Conservation (phyloP, 2,888 invertebrate genomes). For the Diogma glabrata region DNA sequence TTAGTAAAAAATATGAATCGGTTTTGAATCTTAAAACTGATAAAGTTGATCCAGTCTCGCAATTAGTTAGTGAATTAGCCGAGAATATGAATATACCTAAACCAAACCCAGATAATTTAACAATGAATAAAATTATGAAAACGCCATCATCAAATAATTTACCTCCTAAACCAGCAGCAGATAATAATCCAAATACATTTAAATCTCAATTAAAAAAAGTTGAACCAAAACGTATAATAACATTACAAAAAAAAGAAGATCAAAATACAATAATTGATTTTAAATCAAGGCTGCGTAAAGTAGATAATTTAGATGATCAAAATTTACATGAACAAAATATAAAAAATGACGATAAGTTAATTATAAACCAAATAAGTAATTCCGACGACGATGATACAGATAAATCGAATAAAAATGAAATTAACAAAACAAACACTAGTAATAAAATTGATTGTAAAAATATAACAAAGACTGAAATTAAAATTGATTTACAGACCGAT, state of each 20-base stretch:
- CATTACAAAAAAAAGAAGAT: slow-evolving; percentile 43
- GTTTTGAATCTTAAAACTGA: too few species aligned
- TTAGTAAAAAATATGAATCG: too few species aligned
- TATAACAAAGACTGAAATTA: slow-evolving; percentile 37
- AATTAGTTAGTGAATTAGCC: slow-evolving; percentile 72
- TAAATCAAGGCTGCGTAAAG: slow-evolving; percentile 72
- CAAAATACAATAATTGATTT: slow-evolving; percentile 64
- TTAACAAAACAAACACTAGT: slow-evolving; percentile 11
- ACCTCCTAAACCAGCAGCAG: slow-evolving; percentile 23
- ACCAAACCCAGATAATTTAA: slow-evolving; percentile 21
- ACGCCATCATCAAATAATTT: slow-evolving; percentile 18
- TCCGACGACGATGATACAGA: slow-evolving; percentile 3
- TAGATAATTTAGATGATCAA: slow-evolving; percentile 43
- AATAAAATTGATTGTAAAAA: slow-evolving; percentile 1
- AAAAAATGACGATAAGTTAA: slow-evolving; percentile 14
- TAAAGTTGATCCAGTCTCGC: slow-evolving; percentile 59
- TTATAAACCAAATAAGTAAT: too few species aligned
- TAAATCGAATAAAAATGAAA: slow-evolving; percentile 13
- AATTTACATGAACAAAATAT: slow-evolving; percentile 20
- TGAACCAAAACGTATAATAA: slow-evolving; percentile 47
- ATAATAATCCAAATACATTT: slow-evolving; percentile 40
- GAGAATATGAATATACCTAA: slow-evolving; percentile 63
- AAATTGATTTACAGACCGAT: slow-evolving; percentile 35
- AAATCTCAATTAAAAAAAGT: slow-evolving; percentile 63
- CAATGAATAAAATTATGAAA: slow-evolving; percentile 19